phyloP scores from a whole-genome alignment of 2,113 vertebrate species.

The Lepisosteus oculatus region DNA sequence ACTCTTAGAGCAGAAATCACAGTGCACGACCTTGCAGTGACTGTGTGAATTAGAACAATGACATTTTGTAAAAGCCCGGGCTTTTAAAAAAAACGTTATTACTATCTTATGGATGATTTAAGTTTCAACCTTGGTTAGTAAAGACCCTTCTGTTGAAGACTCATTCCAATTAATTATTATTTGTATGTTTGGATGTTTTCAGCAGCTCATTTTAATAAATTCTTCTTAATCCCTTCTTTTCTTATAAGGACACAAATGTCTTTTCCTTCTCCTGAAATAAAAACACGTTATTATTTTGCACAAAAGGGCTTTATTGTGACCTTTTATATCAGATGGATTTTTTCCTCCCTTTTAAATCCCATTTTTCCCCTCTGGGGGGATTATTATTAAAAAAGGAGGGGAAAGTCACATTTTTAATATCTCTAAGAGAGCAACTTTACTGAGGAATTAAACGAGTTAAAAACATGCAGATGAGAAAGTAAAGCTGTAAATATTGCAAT shows the following conservation, averaged over 20 bases:
- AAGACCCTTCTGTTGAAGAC: neutral
- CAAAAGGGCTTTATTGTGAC: conserved; percentile 4
- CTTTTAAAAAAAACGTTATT: too few relatives aligned
- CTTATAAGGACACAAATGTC: neutral
- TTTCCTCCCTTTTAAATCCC: neutral
- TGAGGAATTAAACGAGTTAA: neutral
- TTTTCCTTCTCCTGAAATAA: neutral
- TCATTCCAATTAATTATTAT: neutral
- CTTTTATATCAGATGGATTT: neutral
- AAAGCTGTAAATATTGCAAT: conserved; percentile 6
- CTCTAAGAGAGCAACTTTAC: neutral
- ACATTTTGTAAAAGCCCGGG: too few relatives aligned
- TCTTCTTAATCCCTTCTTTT: neutral
- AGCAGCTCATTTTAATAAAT: neutral
- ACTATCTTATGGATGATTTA: too few relatives aligned
- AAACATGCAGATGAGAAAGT: neutral
- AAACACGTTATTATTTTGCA: conserved; percentile 3
- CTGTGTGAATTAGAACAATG: too few relatives aligned
- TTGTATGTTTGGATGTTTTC: neutral
- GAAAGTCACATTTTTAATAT: neutral
- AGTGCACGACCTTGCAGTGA: too few relatives aligned
- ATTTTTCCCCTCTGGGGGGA: neutral
- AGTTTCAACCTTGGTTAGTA: too few relatives aligned
- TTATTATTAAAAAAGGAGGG: neutral
- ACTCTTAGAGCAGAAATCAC: too few relatives aligned